A percentile compares a stretch with the other conserved stretches of the same genome.
phyloP scores from a whole-genome alignment of 2,797 vertebrate species.

The Cottoperca gobio region DNA sequence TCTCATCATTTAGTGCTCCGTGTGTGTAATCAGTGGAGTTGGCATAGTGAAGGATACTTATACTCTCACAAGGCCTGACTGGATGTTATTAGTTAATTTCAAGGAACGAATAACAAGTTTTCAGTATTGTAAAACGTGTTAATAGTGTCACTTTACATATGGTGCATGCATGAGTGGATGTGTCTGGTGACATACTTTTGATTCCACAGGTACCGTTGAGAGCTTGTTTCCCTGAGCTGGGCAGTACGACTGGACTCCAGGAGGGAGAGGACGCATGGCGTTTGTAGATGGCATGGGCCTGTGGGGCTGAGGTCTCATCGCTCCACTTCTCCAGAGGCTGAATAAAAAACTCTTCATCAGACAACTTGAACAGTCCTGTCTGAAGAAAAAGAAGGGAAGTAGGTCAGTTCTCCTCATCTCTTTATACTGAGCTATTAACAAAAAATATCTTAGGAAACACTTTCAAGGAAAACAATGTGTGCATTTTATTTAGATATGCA shows the following conservation, averaged over 20 bases:
- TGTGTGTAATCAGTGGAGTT: neutral
- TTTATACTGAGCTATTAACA: neutral
- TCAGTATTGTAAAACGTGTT: neutral
- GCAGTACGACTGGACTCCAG: conserved; percentile 50
- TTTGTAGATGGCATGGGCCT: conserved; percentile 92
- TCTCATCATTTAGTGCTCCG: neutral
- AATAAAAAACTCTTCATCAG: conserved; percentile 93
- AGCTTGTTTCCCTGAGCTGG: conserved; percentile 58
- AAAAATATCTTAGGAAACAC: neutral
- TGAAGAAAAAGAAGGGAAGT: conserved; percentile 58
- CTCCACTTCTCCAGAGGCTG: conserved; percentile 83
- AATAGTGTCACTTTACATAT: neutral
- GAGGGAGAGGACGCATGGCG: conserved; percentile 75
- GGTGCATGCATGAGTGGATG: too few species aligned
- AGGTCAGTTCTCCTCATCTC: conserved; percentile 8
- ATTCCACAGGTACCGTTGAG: conserved; percentile 83
- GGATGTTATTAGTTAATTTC: neutral
- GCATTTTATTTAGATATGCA: neutral
- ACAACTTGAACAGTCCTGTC: conserved; percentile 93
- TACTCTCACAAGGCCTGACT: neutral
- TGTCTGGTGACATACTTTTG: too few species aligned
- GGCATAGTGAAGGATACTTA: neutral
- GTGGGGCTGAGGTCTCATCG: conserved; percentile 65
- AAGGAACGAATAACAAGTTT: neutral
- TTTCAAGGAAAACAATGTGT: neutral